Evolutionary conservation across 2,113 vertebrate species (phyloP).

Genomic region (Syngnathoides biaculeatus): DNA sequence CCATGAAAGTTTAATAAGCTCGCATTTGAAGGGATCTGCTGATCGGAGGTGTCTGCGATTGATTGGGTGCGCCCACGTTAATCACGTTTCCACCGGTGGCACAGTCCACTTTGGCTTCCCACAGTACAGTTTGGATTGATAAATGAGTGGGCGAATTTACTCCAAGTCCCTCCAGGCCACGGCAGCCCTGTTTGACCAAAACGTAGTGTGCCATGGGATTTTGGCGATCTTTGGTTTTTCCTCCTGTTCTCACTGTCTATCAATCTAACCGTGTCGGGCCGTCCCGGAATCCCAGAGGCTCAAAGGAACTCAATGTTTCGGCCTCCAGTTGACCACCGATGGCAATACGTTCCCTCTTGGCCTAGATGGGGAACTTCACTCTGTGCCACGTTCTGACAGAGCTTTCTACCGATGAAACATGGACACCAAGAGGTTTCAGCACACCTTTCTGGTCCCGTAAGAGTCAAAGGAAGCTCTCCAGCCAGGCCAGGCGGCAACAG

Average conservation of each 20-base stretch:
- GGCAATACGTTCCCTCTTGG: not conserved
- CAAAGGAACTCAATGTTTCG: not conserved
- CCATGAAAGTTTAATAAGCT: constrained; percentile 52
- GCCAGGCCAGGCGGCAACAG: not conserved
- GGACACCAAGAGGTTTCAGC: not conserved
- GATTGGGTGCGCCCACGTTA: not conserved
- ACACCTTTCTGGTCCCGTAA: not conserved
- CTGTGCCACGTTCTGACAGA: not conserved
- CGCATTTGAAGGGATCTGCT: constrained; percentile 35
- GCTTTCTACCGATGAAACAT: not conserved
- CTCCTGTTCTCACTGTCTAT: not conserved
- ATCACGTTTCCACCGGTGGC: not conserved
- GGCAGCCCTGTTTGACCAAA: not conserved
- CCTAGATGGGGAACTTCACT: not conserved
- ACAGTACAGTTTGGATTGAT: no score
- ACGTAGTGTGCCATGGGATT: not conserved
- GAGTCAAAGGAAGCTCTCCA: not conserved
- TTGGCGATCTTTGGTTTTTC: not conserved
- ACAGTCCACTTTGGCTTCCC: not conserved
- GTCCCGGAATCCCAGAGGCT: not conserved
- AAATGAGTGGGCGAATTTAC: not conserved
- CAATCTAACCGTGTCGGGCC: not conserved
- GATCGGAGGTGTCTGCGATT: not conserved
- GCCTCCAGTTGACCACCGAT: not conserved
- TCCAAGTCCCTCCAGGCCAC: no score